phyloP scores from a whole-genome alignment of 2,797 vertebrate genomes.

The Zalophus californianus region DNA sequence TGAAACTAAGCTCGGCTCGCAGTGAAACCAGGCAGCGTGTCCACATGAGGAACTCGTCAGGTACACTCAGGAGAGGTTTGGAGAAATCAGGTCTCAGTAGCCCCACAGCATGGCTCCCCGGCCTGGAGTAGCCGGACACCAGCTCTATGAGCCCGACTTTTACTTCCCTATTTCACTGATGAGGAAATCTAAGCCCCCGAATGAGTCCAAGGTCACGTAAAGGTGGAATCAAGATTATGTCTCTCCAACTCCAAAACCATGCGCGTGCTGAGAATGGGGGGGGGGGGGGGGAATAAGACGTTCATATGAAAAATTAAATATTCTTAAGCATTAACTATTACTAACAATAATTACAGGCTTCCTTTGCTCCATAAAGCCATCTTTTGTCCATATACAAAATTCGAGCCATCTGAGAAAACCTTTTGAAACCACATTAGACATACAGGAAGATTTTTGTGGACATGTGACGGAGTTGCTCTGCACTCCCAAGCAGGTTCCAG shows the following conservation, averaged over 20 bases:
- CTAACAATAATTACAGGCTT: no score
- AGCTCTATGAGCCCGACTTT: accelerated
- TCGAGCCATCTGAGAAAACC: not conserved
- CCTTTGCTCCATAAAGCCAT: not conserved
- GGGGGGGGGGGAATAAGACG: no score
- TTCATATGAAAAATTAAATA: not conserved
- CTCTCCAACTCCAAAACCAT: not conserved
- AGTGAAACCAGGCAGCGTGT: not conserved
- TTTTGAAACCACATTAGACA: no score
- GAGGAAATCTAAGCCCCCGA: accelerated
- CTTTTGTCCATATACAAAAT: not conserved
- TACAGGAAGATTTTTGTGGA: accelerated
- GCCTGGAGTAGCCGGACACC: not conserved
- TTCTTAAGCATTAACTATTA: not conserved
- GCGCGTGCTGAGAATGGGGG: no score
- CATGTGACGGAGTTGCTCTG: accelerated
- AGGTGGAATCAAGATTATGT: not conserved
- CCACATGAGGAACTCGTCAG: not conserved
- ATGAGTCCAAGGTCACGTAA: not conserved
- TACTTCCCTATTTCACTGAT: not conserved
- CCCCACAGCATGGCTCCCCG: accelerated
- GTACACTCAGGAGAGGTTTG: accelerated
- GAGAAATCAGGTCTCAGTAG: not conserved
- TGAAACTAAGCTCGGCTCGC: not conserved
- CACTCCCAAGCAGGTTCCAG: accelerated